phyloP scores from a whole-genome alignment of 2,113 vertebrate genomes.

The Alouatta palliata region DNA sequence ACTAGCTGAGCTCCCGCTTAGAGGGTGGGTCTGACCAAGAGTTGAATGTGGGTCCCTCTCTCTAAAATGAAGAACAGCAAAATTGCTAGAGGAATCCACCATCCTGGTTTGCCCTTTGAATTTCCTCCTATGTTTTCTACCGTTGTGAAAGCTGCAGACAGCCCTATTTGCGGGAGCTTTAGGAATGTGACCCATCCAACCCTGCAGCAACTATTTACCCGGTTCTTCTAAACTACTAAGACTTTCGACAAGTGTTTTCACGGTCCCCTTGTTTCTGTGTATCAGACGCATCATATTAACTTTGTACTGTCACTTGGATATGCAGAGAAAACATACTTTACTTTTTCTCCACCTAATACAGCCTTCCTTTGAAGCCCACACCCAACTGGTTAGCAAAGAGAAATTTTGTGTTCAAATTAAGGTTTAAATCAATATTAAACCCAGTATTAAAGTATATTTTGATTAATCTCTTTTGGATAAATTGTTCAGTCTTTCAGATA shows the following conservation, averaged over 20 bases:
- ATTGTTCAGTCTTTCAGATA: background rate
- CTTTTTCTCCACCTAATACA: background rate
- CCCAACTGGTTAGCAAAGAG: background rate
- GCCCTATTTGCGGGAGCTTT: background rate
- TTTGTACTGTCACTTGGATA: background rate
- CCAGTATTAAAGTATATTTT: background rate
- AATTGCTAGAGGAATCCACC: background rate
- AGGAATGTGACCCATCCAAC: background rate
- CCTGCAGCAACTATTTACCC: background rate
- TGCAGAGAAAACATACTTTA: background rate
- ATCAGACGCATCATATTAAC: background rate
- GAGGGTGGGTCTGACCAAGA: background rate
- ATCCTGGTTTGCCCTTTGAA: background rate
- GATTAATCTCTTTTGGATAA: background rate
- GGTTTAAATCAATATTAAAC: background rate
- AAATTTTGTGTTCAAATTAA: background rate
- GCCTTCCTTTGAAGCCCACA: background rate
- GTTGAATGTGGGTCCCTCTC: background rate
- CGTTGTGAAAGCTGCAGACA: background rate
- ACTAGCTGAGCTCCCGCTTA: background rate
- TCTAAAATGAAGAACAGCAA: background rate
- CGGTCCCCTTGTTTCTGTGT: background rate
- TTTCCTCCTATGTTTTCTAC: background rate
- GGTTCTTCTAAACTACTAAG: background rate
- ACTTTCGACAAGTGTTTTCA: slow-evolving; percentile 25